A percentile compares a stretch with the other conserved stretches of the same genome.
Conservation (phyloP, 2,797 vertebrate genomes). For the Neosilurus mollespiculum region DNA sequence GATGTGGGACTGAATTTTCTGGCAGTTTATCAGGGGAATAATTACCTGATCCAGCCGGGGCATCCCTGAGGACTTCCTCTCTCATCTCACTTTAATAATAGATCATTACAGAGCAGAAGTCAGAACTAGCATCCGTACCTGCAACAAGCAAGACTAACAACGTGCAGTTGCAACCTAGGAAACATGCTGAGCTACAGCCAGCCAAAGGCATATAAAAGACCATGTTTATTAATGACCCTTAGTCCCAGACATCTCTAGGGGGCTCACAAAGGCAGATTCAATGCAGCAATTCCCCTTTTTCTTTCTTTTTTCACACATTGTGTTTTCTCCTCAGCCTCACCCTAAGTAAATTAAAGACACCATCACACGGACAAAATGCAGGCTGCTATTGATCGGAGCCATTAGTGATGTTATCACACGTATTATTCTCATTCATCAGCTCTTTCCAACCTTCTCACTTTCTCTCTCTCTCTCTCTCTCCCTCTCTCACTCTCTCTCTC, state of each 20-base stretch:
- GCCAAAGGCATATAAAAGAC: conserved; percentile 40
- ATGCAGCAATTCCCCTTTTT: neutral
- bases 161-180: conserved; percentile 3
- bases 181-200: conserved; percentile 17
- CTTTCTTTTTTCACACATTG: neutral
- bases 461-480: neutral
- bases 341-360: conserved; percentile 6
- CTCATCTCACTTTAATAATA: conserved; percentile 65
- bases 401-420: conserved; percentile 7
- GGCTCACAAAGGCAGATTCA: conserved; percentile 13
- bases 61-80: conserved; percentile 57
- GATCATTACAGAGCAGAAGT: conserved; percentile 59
- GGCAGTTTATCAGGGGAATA: conserved; percentile 58
- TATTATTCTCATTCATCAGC: conserved; percentile 9
- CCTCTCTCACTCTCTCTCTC: neutral
- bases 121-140: conserved; percentile 53
- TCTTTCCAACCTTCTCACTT: neutral
- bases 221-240: conserved; percentile 9
- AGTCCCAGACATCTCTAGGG: neutral
- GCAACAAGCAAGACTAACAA: conserved; percentile 49
- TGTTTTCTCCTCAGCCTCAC: neutral
- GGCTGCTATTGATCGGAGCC: conserved; percentile 3
- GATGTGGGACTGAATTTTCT: conserved; percentile 61
- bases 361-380: conserved; percentile 7
- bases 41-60: conserved; percentile 62